A percentile compares a stretch with the other conserved stretches of the same genome.
Conservation (phyloP, 2,797 vertebrate species). For the Liasis olivaceus region DNA sequence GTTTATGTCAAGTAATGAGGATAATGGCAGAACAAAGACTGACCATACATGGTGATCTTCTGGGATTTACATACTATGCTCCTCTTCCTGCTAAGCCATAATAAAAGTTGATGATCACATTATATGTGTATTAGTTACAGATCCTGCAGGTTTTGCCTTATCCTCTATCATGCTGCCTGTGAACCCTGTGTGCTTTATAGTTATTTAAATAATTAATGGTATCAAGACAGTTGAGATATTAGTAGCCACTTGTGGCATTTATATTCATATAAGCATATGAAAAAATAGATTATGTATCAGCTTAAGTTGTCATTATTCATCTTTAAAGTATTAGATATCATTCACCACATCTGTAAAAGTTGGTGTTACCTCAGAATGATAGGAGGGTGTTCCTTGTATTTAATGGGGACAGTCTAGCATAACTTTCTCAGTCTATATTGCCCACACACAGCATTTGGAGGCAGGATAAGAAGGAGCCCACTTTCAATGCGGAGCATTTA, state of each 20-base stretch:
- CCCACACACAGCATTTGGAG: not conserved
- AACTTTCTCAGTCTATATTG: not conserved
- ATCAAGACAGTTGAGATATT: not conserved
- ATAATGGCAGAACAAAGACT: not conserved
- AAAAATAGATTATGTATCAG: slow-evolving; percentile 6
- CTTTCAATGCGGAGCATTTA: not conserved
- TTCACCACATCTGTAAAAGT: not conserved
- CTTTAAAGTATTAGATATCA: not conserved
- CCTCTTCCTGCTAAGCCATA: not conserved
- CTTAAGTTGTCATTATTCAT: slow-evolving; percentile 17
- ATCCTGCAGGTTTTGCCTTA: not conserved
- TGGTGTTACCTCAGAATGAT: not conserved
- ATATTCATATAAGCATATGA: not conserved
- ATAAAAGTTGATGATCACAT: not conserved
- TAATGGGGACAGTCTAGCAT: not conserved
- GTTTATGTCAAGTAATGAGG: not conserved
- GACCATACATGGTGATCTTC: not conserved
- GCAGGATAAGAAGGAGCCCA: not conserved
- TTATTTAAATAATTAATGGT: not conserved
- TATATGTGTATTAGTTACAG: not conserved
- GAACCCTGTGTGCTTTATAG: too few relatives aligned
- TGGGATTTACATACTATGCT: not conserved
- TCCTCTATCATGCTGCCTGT: not conserved
- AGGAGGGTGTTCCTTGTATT: not conserved
- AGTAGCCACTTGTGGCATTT: not conserved